Conservation (phyloP, 2,797 vertebrate genomes). For the Ibycter americanus region DNA sequence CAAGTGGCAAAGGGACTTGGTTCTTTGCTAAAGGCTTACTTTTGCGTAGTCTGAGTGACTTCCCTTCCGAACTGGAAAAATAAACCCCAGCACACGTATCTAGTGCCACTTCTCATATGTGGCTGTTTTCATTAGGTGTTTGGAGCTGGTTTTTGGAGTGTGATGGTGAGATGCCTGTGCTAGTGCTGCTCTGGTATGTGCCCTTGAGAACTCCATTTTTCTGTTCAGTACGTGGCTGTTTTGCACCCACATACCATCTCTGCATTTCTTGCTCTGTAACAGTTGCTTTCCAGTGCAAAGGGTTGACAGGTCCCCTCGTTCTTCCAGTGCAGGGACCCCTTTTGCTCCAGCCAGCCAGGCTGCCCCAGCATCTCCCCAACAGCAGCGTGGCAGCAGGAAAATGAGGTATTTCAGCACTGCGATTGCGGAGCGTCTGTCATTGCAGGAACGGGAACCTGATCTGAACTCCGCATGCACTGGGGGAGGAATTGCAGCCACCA, state of each 20-base stretch:
- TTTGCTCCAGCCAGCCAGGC: background rate
- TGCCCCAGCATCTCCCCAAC: conserved; percentile 63
- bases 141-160: background rate
- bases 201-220: background rate
- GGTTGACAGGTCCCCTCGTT: background rate
- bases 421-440: conserved; percentile 62
- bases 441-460: conserved; percentile 32
- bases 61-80: background rate
- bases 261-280: conserved; percentile 5
- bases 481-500: conserved; percentile 31
- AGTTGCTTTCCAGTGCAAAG: conserved; percentile 35
- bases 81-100: background rate
- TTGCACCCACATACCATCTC: conserved; percentile 56
- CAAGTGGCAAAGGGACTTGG: too few species aligned
- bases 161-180: too few species aligned
- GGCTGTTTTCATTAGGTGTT: background rate
- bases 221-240: background rate
- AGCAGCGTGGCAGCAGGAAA: conserved; percentile 54
- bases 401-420: conserved; percentile 46
- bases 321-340: conserved; percentile 57
- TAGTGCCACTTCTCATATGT: background rate
- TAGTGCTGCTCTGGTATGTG: background rate
- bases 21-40: background rate
- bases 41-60: background rate
- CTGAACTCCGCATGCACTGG: background rate